Base-by-base conservation (phyloP, 2,113 vertebrate genomes). In the Pteruthius melanotis region DNA sequence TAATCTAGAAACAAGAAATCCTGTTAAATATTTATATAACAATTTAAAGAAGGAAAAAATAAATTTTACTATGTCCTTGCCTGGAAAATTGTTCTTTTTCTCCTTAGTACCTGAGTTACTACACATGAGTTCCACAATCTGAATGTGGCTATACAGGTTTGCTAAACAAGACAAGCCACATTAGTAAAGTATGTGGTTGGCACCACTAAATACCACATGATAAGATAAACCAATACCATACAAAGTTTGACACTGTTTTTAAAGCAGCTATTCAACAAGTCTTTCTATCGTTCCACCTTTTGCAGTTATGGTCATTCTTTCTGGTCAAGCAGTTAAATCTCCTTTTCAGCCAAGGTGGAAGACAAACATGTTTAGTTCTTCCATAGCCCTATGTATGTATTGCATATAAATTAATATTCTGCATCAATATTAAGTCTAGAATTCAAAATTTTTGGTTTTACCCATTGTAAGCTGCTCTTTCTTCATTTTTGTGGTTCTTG, bases 321-420 rank as follows among this genome's bases (percentile, higher is more conserved):
- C 3, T 3, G 7, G 4, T 65, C 18, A 47, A 44, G 18, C 19
- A 57, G 13, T 40, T 35, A 59, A 71, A 7, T 35, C 6, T 70
- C 44, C 12, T 77, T 90, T 79, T 68, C 37, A 79, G 28, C 1
- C 1, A 7, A 61, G 6, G 4, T 49, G 27, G 75, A 86, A 71
- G 15, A 33, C 15, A 56, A 50, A 16, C 15, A 31, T 10, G 2
- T 7, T 83, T 80, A 61, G 2, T 65, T 19, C 4, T 93, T 83
- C 44, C 2, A 9, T n/a, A 72, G 40, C 4, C 2, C 3, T 39
- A 12, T 13, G 8, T 40, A 26, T 9, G 3, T 20, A 26, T 26
- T 45, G 5, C 33, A 42, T 33, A 40, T 66, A 79, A 40, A 70
- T 26, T 17, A 50, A 40, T 42, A n/a, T 40, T 83, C 56, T 70